Base-by-base conservation (phyloP, 1,140 invertebrate genomes). In the Pygmarrhopalites habei region DNA sequence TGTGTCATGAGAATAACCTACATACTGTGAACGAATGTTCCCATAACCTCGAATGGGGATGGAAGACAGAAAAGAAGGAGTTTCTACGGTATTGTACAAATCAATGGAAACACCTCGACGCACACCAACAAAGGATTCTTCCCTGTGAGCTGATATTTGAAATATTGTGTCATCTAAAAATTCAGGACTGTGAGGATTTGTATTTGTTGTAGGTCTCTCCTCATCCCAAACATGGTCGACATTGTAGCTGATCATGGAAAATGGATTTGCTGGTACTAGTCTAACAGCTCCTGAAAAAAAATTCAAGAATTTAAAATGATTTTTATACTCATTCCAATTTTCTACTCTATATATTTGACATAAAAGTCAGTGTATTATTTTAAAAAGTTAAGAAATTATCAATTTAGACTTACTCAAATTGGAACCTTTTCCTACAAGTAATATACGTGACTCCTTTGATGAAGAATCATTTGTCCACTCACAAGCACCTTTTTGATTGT, bases 401-500 rank as follows among this genome's bases (percentile, higher is more conserved):
- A n/a, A n/a, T n/a, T n/a, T n/a, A 52, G n/a, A 58, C 64, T 70
- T 67, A 70, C 68, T 15, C 19, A 70, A 32, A 44, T 65, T 51
- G 1, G 58, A 55, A 35, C 65, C 65, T 30, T 58, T 39, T 21
- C 68, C 68, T 21, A 67, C 47, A 46, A 62, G 59, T 12, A 70
- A 14, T 10, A 44, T 7, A 41, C 47, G 59, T 2, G 25, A 21
- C 17, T 14, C 30, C 1, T 28, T n/a, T 19, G 21, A 53, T 21
- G 21, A 26, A 25, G n/a, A 46, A 39, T 63, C 57, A 23, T 55
- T 44, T 30, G 58, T 39, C 35, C 49, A 46, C 26, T 46, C 47
- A 49, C 62, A 65, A 35, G 68, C 59, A 17, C 68, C 68, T 41
- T 17, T 44, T 12, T 19, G 12, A 17, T 44, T 47, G 32, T 65